Percentiles rank a stretch among this genome's conserved stretches.
These are phyloP conservation scores for Manis crassicaudata DNA, from an alignment of 2,797 vertebrate species.

Conservation along the genomic window DNA sequence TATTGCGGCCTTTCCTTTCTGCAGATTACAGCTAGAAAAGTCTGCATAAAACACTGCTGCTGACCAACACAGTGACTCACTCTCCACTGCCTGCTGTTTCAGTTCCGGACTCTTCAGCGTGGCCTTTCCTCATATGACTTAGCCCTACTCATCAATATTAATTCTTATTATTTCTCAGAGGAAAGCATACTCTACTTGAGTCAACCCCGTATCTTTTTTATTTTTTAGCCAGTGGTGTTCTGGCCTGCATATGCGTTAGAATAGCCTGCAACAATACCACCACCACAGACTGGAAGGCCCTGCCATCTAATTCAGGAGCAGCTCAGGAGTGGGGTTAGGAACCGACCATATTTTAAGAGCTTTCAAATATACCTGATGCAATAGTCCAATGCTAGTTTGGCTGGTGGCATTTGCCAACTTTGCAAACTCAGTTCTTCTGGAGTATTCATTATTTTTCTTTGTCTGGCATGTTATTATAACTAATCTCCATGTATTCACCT, in stretches of 20 bases:
- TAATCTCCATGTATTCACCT: slow-evolving; percentile 2
- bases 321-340: neutral
- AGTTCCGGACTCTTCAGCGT: neutral
- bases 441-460: neutral
- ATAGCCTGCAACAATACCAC: neutral
- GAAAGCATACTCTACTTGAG: neutral
- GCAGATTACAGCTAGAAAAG: neutral
- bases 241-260: neutral
- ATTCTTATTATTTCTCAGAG: neutral
- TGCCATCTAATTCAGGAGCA: neutral
- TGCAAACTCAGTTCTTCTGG: neutral
- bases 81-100: neutral
- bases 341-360: neutral
- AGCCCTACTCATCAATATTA: neutral
- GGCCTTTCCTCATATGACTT: neutral
- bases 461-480: neutral
- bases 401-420: neutral
- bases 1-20: neutral
- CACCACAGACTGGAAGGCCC: neutral
- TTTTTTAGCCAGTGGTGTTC: neutral
- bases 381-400: neutral
- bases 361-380: slow-evolving; percentile 25
- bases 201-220: neutral
- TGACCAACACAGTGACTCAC: neutral
- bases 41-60: neutral